Conservation (phyloP, 2,113 vertebrate species). For the Lampris incognitus region DNA sequence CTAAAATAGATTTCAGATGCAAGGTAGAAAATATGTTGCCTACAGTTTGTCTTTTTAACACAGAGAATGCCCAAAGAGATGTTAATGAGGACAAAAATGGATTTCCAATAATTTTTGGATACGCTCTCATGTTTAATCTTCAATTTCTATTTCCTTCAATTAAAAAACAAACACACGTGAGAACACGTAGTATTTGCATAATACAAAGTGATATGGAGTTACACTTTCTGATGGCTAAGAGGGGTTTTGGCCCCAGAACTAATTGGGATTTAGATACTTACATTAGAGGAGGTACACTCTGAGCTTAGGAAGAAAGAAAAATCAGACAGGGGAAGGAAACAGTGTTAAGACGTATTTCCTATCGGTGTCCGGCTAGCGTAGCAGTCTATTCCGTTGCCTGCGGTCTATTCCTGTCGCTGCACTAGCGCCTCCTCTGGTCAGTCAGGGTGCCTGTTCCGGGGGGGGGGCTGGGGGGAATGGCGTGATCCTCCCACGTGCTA, state of each 20-base stretch:
- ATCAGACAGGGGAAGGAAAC: conserved; percentile 22
- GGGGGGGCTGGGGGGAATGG: too few relatives aligned
- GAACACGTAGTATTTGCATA: conserved; percentile 34
- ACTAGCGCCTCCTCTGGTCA: too few relatives aligned
- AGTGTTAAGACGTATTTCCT: conserved; percentile 11
- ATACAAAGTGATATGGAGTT: conserved; percentile 14
- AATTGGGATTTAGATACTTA: conserved; percentile 9
- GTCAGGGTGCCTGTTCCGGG: too few relatives aligned
- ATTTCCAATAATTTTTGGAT: conserved; percentile 35
- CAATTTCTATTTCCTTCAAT: conserved; percentile 45
- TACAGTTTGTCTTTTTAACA: neutral
- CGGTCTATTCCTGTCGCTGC: too few relatives aligned
- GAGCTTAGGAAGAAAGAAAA: neutral
- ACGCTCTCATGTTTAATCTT: conserved; percentile 47
- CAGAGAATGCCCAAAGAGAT: conserved; percentile 2
- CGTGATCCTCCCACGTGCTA: too few relatives aligned
- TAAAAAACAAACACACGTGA: conserved; percentile 12
- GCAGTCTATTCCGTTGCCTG: too few relatives aligned
- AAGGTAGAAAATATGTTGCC: neutral
- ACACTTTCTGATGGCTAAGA: conserved; percentile 19
- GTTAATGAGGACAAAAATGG: conserved; percentile 23
- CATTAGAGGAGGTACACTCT: neutral
- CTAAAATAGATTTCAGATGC: neutral
- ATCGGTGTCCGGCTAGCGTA: too few relatives aligned
- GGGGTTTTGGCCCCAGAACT: conserved; percentile 22